Percentiles rank a stretch among this genome's conserved stretches.
phyloP scores from a whole-genome alignment of 2,797 vertebrate species.

The Poeciliopsis paucimaculata region DNA sequence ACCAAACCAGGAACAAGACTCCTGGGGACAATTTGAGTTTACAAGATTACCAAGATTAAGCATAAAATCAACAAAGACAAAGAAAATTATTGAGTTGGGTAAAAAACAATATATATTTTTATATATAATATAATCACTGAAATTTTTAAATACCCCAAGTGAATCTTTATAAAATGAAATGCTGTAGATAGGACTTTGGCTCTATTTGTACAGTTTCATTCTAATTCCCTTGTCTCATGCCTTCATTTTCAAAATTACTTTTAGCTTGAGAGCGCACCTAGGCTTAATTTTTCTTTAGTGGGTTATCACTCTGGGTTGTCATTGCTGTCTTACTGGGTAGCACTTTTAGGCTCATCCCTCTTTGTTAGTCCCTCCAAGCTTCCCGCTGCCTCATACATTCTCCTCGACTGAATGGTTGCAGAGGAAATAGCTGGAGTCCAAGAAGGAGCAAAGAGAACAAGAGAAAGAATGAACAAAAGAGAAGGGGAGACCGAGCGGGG shows the following conservation, averaged over 20 bases:
- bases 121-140: not conserved
- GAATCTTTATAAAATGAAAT: not conserved
- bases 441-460: conserved; percentile 37
- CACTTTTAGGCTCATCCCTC: conserved; percentile 30
- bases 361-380: conserved; percentile 23
- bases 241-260: conserved; percentile 67
- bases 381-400: conserved; percentile 6
- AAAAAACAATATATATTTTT: not conserved
- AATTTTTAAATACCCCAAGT: not conserved
- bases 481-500: conserved; percentile 20
- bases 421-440: conserved; percentile 32
- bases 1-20: too few relatives aligned
- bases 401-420: conserved; percentile 19
- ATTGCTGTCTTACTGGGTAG: conserved; percentile 60
- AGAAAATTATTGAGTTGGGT: not conserved
- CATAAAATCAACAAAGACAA: not conserved
- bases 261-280: conserved; percentile 73
- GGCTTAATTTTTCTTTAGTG: conserved; percentile 79
- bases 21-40: too few relatives aligned
- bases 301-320: conserved; percentile 74
- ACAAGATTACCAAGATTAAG: not conserved
- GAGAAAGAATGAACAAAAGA: conserved; percentile 27
- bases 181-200: conserved; percentile 3
- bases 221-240: conserved; percentile 71
- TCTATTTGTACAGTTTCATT: conserved; percentile 57